Evolutionary conservation across 2,797 vertebrate species (phyloP), one percentile per base, ranked within the genome.

Genomic region (Urocyon cinereoargenteus): DNA sequence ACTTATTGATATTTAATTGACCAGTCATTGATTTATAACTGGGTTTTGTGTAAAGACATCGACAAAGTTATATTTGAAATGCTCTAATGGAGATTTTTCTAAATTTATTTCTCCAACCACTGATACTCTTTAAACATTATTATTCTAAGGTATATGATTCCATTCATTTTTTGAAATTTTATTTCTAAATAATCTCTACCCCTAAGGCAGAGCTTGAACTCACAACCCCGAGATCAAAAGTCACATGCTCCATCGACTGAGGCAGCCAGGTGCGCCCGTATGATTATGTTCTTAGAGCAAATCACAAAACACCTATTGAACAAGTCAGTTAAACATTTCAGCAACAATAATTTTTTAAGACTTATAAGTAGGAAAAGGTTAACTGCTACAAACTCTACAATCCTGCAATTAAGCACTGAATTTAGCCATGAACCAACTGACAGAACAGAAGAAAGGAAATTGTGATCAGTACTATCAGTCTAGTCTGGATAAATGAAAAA

Each of bases 381-480:
- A 84, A 83, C 28, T 28, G 5, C 26, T 61, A 77, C 3, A 61
- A 19, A 91, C 36, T 9, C 40, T 61, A 4, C 66, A 95, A 86
- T 87, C 40, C 78, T 61, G 49, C 79, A 81, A 49, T 68, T 86
- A 96, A 91, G 73, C 72, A 57, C 66, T 96, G 72, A 78, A 86
- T 83, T 78, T 82, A 68, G 49, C 75, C 31, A 82, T 86, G 51
- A 91, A 21, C 28, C 55, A 72, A 36, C 70, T 91, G 59, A 86
- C 64, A 88, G 59, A 84, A 21, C 36, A 13, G 13, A 53, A 70
- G 36, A 62, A 73, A 97, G 81, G 61, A 95, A 61, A 81, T 34
- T 11, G 3, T 31, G 36, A 40, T 55, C 28, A 49, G 7, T 28
- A 61, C 13, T 13, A 14, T 64, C 73, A 66, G 36, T 81, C 24